Base-by-base conservation (phyloP, 2,888 invertebrate genomes). In the Philopedon plagiatum region DNA sequence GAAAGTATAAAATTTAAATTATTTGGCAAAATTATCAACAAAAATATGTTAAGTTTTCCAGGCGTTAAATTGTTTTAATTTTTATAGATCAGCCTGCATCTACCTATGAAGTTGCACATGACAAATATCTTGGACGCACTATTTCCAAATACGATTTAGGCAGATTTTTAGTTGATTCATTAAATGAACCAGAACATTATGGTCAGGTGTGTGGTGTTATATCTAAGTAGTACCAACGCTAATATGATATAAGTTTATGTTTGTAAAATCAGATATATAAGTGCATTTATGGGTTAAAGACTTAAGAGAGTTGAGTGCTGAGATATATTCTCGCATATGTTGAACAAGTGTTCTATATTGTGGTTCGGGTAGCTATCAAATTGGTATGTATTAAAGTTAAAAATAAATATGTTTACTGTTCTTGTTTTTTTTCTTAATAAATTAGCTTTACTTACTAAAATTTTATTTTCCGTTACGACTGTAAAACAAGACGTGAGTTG, bases 141-240 rank as follows among this genome's bases (percentile, higher is more conserved):
- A 89, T 95, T 70, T 92, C 94, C 11, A 95, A 95, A 81, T 86
- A 89, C 82, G 94, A 94, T 83, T 87, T 96, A 57, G 95, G 92
- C 0, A 87, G 89, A 74, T 94, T 95, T 85, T 87, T 95, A 70
- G 89, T 95, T 0, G 92, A 94, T 76, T 87, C 90, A 54, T 86
- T 95, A 51, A 85, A 87, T n/a, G 88, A 91, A 72, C 87, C 92
- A 0, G 91, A 94, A 80, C 91, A 93, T 85, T 91, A 91, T 80
- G 87, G 89, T 57, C 89, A 90, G 84, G 86, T 89, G 41, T 89
- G 90, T 80, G 92, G 92, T 9, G 89, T 93, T 76, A 49, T 69
- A 58, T 75, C 75, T 1, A 72, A 63, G 56, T 56, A 64, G 21
- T 8, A 19, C n/a, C n/a, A n/a, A n/a, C n/a, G n/a, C 11, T 37